Evolutionary conservation across 2,888 invertebrate genomes (phyloP).

Genomic region (Himalopsyche japonica): DNA sequence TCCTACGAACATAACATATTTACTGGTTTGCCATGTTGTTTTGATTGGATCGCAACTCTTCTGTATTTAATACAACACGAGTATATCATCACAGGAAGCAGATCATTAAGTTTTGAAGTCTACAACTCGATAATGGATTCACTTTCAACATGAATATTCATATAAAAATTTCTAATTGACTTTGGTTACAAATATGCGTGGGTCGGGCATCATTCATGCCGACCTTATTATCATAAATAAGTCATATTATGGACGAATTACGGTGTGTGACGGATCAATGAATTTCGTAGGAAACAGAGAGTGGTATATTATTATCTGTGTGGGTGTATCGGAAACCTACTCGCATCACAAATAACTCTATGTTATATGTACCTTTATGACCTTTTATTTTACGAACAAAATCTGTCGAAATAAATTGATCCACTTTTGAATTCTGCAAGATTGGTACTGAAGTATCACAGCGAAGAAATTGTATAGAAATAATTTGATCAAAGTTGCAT

Average conservation of each 20-base stretch:
- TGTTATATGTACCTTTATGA: no score
- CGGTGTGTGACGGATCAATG: constrained; percentile 24
- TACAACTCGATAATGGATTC: not conserved
- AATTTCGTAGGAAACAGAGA: not conserved
- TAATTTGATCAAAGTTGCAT: no score
- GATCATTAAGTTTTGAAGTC: not conserved
- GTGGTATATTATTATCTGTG: not conserved
- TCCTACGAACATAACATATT: no score
- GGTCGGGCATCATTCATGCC: constrained; percentile 23
- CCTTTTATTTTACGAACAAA: no score
- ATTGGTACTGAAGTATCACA: no score
- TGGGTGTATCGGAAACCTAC: not conserved
- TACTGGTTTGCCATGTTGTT: no score
- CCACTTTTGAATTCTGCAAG: no score
- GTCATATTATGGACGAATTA: constrained; percentile 7
- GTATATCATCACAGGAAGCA: not conserved
- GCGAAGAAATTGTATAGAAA: no score
- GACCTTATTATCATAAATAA: constrained; percentile 24
- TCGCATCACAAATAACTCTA: no score
- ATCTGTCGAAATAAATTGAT: no score
- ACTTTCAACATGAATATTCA: not conserved
- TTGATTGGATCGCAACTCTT: not conserved
- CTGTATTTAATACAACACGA: not conserved
- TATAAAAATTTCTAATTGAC: not conserved
- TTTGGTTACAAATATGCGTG: constrained; percentile 19